phyloP scores from a whole-genome alignment of 2,113 vertebrate genomes.

The Ptychochromis oligacanthus region DNA sequence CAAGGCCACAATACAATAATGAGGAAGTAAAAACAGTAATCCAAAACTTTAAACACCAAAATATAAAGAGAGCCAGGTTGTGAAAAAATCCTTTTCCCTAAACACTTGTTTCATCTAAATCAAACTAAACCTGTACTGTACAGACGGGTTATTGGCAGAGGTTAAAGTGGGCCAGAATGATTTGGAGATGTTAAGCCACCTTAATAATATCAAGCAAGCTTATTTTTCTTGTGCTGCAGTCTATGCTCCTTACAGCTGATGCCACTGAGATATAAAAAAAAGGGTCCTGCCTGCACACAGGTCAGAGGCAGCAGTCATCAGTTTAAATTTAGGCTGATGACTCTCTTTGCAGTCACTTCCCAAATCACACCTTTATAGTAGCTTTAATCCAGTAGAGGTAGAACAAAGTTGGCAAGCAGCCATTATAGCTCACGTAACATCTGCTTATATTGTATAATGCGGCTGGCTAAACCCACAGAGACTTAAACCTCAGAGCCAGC shows the following conservation, averaged over 20 bases:
- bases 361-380: background rate
- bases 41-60: background rate
- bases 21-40: background rate
- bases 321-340: background rate
- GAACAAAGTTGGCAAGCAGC: background rate
- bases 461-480: background rate
- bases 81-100: accelerated
- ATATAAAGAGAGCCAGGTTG: background rate
- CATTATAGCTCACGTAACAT: background rate
- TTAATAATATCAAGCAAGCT: accelerated
- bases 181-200: accelerated
- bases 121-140: background rate
- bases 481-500: background rate
- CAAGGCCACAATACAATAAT: accelerated
- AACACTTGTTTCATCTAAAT: background rate
- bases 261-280: background rate
- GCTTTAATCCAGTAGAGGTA: background rate
- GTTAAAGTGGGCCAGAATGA: background rate
- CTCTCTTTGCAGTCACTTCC: background rate
- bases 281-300: background rate
- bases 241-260: background rate
- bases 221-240: accelerated
- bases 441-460: background rate
- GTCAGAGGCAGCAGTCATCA: background rate
- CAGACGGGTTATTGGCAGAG: too few species aligned